Evolutionary conservation across 2,888 invertebrate species (phyloP).

Genomic region (Mythimna albipuncta): DNA sequence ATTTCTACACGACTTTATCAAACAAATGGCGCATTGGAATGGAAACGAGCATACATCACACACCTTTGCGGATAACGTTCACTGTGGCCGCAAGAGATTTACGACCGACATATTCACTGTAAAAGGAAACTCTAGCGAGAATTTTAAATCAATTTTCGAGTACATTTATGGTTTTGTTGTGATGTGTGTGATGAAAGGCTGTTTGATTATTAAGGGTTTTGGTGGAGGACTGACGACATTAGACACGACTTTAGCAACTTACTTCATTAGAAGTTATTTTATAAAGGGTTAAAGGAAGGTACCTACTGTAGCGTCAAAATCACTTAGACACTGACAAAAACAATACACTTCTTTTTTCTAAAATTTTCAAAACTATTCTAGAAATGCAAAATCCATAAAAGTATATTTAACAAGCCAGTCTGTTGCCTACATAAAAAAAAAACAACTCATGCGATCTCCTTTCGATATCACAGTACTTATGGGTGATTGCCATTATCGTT

Average conservation of each 20-base stretch:
- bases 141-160: conserved; percentile 32
- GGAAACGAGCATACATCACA: conserved; percentile 16
- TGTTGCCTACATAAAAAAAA: too few relatives aligned
- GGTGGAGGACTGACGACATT: not conserved
- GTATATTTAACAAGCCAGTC: too few relatives aligned
- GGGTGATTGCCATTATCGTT: not conserved
- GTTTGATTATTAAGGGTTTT: not conserved
- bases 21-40: conserved; percentile 29
- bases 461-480: too few relatives aligned
- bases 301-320: too few relatives aligned
- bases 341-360: too few relatives aligned
- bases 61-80: conserved; percentile 22
- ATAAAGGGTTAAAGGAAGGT: not conserved
- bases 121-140: conserved; percentile 20
- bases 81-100: conserved; percentile 33
- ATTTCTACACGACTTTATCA: conserved; percentile 4
- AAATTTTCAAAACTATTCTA: too few relatives aligned
- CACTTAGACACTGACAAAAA: too few relatives aligned
- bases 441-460: too few relatives aligned
- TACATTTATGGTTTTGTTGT: conserved; percentile 10
- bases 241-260: not conserved
- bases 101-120: conserved; percentile 20
- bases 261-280: not conserved
- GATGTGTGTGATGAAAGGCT: not conserved
- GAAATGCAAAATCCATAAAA: too few relatives aligned